These are phyloP conservation scores for Pseudococcus longispinus DNA, from an alignment of 2,888 invertebrate species.

Conservation along the genomic window DNA sequence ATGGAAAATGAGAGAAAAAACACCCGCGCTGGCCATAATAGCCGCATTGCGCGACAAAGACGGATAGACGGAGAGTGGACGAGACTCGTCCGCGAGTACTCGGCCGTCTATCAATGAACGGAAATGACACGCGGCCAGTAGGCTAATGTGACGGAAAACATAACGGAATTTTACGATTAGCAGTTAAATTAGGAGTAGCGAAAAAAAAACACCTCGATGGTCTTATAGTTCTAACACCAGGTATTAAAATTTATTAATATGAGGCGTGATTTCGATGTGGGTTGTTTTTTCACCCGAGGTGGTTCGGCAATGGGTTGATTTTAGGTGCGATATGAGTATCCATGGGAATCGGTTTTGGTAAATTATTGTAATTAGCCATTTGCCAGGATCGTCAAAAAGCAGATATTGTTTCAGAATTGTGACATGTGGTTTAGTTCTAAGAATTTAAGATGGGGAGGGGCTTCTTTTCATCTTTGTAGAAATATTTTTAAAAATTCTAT, in stretches of 20 bases:
- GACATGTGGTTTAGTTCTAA: too few species aligned
- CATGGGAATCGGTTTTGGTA: too few species aligned
- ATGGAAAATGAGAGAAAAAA: constrained; percentile 21
- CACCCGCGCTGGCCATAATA: neutral
- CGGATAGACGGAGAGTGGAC: neutral
- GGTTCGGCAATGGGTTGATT: too few species aligned
- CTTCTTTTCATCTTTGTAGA: too few species aligned
- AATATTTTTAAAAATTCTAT: too few species aligned
- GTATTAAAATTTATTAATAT: constrained; percentile 16
- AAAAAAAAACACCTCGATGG: neutral
- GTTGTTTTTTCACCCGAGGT: neutral
- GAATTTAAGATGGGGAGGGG: too few species aligned
- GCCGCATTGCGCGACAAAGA: neutral
- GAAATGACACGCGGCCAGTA: constrained; percentile 51
- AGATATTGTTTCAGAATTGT: too few species aligned
- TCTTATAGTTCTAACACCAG: neutral
- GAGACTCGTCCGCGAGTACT: neutral
- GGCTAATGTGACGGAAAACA: constrained; percentile 53
- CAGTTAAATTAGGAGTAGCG: constrained; percentile 33
- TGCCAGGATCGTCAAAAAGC: too few species aligned
- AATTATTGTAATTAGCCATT: too few species aligned
- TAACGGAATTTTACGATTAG: constrained; percentile 54
- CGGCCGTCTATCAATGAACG: constrained; percentile 47
- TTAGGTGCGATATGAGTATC: too few species aligned
- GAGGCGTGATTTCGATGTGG: neutral